Evolutionary conservation across 2,113 vertebrate species (phyloP), one percentile per base, ranked within the genome.

Genomic region (Chamaea fasciata): DNA sequence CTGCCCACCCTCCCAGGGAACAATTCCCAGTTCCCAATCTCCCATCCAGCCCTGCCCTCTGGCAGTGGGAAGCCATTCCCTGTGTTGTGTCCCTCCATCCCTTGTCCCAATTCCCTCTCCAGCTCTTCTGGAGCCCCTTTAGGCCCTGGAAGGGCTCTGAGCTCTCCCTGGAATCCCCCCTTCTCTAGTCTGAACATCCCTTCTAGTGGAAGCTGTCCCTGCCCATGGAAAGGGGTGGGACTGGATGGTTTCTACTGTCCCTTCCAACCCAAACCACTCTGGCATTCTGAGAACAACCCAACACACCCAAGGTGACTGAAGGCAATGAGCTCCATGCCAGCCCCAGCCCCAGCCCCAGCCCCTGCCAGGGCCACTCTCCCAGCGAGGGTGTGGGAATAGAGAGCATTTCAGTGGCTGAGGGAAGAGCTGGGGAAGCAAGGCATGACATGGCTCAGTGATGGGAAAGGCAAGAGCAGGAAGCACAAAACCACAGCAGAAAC

Each of bases 1-100:
- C 30, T 57, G 0, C 5, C 6, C 42, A 18, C 18, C 35, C 31
- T 60, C 2, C 0, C 37, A 52, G 26, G 19, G 20, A 42, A 6
- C 3, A 83, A 31, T 37, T 31, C 21, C 33, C n/a, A n/a, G n/a
- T 11, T 0, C 67, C 67, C 56, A 63, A 6, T 7, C 0, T 63
- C 22, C 22, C 39, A 24, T 14, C 44, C 4, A n/a, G 0, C 24
- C 19, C 35, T 69, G 65, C 35, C n/a, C 42, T 37, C 12, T 52
- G 67, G 15, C 67, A 83, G 1, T 10, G 67, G 46, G 15, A 44
- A 70, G 46, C 46, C 39, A 53, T 46, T 73, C 47, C 68, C 57
- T 35, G 19, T 0, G 17, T 63, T 16, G 33, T 63, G 39, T 37
- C 49, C 8, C 14, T 73, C 47, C 27, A 46, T 1, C 1, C 28